Percentiles rank a stretch among this genome's conserved stretches.
phyloP scores from a whole-genome alignment of 2,888 invertebrate genomes.

The Brachypalpus laphriformis region DNA sequence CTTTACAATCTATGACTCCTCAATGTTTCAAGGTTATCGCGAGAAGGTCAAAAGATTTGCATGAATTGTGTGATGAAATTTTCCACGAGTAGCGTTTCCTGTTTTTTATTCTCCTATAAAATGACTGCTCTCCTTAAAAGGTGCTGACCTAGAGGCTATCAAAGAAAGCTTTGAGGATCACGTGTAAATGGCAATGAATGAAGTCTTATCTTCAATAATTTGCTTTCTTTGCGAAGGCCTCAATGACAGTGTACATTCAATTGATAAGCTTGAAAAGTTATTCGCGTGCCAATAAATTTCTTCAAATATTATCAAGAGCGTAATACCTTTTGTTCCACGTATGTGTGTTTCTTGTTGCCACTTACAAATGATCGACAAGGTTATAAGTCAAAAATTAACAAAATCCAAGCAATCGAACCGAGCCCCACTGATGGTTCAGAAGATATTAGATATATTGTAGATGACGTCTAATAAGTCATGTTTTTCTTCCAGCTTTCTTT shows the following conservation, averaged over 20 bases:
- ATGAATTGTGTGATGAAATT: constrained; percentile 1
- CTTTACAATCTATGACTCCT: not conserved
- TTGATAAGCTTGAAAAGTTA: constrained; percentile 15
- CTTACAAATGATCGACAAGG: not conserved
- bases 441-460: not conserved
- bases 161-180: not conserved
- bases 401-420: not conserved
- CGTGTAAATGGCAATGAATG: constrained; percentile 8
- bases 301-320: not conserved
- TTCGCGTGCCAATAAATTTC: constrained; percentile 48
- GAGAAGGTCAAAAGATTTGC: not conserved
- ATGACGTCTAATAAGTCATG: not conserved
- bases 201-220: constrained; percentile 25
- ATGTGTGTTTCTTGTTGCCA: not conserved
- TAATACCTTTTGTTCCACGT: no score
- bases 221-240: not conserved
- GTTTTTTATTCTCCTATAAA: constrained; percentile 1
- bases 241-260: not conserved
- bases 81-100: constrained; percentile 11
- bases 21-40: constrained; percentile 1
- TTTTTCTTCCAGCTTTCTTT: constrained; percentile 86
- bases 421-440: no score
- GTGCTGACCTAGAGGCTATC: constrained; percentile 8
- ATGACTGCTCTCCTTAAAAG: not conserved
- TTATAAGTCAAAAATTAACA: not conserved